Evolutionary conservation across 2,888 invertebrate genomes (phyloP).

Genomic region (Ophion costatus): DNA sequence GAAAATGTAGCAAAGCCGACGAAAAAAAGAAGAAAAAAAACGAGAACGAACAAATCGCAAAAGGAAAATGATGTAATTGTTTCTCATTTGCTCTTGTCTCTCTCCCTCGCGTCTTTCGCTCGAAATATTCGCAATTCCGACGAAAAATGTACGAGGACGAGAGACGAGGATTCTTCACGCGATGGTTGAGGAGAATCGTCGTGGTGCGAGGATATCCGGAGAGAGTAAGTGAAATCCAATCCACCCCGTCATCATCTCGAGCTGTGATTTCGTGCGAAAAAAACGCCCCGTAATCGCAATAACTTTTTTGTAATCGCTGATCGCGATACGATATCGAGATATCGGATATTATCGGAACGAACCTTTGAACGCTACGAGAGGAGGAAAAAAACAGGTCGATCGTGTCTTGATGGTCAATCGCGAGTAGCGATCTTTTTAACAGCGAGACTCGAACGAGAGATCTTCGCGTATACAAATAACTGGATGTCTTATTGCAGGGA

Average conservation of each 20-base stretch:
- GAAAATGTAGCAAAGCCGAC: background rate
- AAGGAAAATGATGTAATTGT: background rate
- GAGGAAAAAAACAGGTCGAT: background rate
- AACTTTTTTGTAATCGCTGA: too few relatives aligned
- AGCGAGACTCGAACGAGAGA: background rate
- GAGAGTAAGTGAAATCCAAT: conserved; percentile 71
- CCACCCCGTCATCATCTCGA: background rate
- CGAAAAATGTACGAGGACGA: conserved; percentile 77
- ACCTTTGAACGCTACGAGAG: background rate
- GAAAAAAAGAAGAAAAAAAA: background rate
- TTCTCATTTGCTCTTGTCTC: background rate
- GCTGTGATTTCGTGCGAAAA: background rate
- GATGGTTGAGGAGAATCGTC: conserved; percentile 77
- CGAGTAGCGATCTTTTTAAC: background rate
- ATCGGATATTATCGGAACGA: background rate
- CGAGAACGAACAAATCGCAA: background rate
- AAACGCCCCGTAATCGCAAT: background rate
- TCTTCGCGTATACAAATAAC: background rate
- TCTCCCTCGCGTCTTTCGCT: background rate
- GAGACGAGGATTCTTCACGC: conserved; percentile 74
- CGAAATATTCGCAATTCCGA: background rate
- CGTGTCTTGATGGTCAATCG: background rate
- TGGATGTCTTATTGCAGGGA: conserved; percentile 83
- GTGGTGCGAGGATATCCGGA: conserved; percentile 76
- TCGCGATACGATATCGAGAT: background rate